These are phyloP conservation scores for Phrynocephalus guinanensis DNA, from an alignment of 2,797 vertebrate species.

Conservation along the genomic window DNA sequence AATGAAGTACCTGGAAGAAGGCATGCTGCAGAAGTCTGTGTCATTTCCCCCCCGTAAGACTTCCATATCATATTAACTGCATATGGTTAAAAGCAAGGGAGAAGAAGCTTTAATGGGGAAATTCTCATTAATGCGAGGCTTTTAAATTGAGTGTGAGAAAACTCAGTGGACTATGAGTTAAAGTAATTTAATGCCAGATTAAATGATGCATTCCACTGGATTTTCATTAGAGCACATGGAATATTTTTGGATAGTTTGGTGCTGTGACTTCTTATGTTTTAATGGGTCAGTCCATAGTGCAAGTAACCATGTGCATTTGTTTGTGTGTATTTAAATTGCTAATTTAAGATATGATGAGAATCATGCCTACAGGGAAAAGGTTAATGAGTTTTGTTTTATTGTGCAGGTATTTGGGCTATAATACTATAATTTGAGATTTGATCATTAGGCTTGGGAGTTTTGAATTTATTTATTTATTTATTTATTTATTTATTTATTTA, in stretches of 20 bases:
- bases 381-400: constrained; percentile 47
- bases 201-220: constrained; percentile 64
- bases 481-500: too few species aligned
- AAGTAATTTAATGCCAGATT: constrained; percentile 72
- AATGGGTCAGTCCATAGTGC: constrained; percentile 64
- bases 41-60: not conserved
- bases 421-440: not conserved
- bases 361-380: constrained; percentile 55
- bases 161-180: constrained; percentile 50
- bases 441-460: too few species aligned
- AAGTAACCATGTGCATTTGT: constrained; percentile 52
- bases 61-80: not conserved
- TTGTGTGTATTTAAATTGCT: constrained; percentile 58
- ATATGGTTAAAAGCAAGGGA: constrained; percentile 14
- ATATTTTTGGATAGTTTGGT: constrained; percentile 61
- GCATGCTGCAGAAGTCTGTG: not conserved
- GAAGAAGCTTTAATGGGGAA: constrained; percentile 41
- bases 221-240: constrained; percentile 64
- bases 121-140: constrained; percentile 60
- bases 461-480: not conserved
- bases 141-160: constrained; percentile 62
- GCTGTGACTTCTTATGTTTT: constrained; percentile 51
- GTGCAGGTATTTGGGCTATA: not conserved
- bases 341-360: constrained; percentile 66
- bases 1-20: fast-evolving